These are phyloP conservation scores for Pyrgus malvae DNA, from an alignment of 2,888 invertebrate genomes.

Conservation along the genomic window DNA sequence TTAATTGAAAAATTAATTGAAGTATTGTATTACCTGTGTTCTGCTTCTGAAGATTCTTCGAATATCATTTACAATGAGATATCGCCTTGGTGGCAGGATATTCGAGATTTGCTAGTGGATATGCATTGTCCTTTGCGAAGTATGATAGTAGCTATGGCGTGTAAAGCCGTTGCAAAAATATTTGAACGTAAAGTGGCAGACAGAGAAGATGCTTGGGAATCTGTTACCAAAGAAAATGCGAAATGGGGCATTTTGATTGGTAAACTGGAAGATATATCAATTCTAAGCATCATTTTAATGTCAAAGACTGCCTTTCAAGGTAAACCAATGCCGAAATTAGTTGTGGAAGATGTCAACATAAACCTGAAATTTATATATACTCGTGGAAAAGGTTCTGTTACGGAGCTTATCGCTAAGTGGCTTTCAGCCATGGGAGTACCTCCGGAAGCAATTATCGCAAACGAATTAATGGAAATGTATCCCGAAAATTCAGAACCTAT, in stretches of 20 bases:
- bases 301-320: constrained; percentile 68
- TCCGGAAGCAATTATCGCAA: constrained; percentile 83
- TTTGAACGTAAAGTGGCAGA: constrained; percentile 66
- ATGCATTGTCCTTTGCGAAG: constrained; percentile 89
- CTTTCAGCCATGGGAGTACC: constrained; percentile 87
- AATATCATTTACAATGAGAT: constrained; percentile 85
- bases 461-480: constrained; percentile 60
- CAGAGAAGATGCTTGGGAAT: constrained; percentile 87
- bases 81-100: constrained; percentile 91
- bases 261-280: constrained; percentile 93
- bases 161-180: constrained; percentile 86
- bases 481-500: constrained; percentile 39
- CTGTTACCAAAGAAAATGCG: constrained; percentile 91
- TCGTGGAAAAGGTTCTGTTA: constrained; percentile 90
- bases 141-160: constrained; percentile 91
- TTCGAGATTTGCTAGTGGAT: constrained; percentile 87
- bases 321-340: constrained; percentile 75
- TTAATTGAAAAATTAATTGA: constrained; percentile 87
- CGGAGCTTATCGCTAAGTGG: constrained; percentile 94
- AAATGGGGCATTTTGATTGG: constrained; percentile 93
- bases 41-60: constrained; percentile 82
- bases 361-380: constrained; percentile 85
- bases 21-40: constrained; percentile 84
- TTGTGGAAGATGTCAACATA: constrained; percentile 80
- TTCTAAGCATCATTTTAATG: constrained; percentile 87